Conservation (phyloP, 2,797 vertebrate genomes). For the Poecilia wingei region DNA sequence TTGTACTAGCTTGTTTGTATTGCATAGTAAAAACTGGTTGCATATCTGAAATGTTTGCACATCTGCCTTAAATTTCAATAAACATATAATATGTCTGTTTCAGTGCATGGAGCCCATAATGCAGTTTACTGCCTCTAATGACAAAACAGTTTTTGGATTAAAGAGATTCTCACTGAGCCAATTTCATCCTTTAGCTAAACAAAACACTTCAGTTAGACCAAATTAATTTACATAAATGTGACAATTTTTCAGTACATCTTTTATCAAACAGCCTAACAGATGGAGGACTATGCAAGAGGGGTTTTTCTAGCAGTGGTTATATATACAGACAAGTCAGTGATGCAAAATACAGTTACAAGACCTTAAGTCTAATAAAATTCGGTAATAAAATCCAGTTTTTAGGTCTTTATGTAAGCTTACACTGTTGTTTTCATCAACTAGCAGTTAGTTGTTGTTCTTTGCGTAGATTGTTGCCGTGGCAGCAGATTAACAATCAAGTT, state of each 20-base stretch:
- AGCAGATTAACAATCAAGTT: constrained; percentile 36
- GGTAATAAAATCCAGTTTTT: not conserved
- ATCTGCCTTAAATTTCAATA: not conserved
- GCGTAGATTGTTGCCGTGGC: constrained; percentile 32
- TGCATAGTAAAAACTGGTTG: not conserved
- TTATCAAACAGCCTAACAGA: not conserved
- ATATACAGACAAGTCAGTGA: not conserved
- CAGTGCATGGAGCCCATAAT: not conserved
- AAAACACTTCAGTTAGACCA: not conserved
- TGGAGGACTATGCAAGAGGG: not conserved
- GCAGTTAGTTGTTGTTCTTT: not conserved
- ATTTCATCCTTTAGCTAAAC: not conserved
- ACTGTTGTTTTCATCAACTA: not conserved
- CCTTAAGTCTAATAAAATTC: not conserved
- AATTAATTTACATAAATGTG: not conserved
- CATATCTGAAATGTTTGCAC: not conserved
- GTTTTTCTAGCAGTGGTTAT: constrained; percentile 24
- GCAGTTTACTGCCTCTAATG: not conserved
- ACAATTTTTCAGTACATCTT: not conserved
- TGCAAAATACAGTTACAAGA: not conserved
- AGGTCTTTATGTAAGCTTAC: not conserved
- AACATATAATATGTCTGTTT: not conserved
- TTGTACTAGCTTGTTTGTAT: not conserved
- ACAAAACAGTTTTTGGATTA: not conserved
- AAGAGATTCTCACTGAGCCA: not conserved